Evolutionary conservation across 2,797 vertebrate genomes (phyloP), one percentile per base, ranked within the genome.

Genomic region (Neomorphus geoffroyi): DNA sequence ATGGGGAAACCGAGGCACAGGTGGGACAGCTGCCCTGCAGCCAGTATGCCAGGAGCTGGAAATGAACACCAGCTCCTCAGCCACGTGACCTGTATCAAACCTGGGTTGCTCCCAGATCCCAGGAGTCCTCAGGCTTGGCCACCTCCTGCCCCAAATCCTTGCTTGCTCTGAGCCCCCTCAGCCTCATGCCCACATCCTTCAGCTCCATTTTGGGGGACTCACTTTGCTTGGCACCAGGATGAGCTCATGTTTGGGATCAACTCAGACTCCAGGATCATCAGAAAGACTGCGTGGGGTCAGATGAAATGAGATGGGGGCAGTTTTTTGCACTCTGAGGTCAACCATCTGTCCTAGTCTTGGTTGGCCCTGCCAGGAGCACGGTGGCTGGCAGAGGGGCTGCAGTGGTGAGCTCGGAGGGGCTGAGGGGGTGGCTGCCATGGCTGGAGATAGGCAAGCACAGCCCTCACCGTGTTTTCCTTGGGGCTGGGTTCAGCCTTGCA

Each of bases 71-170:
- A 5, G 74, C 60, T 60, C 39, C 39, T 23, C 32, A 51, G 13
- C 24, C 53, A 5, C 8, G 41, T 66, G 9, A 4, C 26, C 22
- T 14, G 6, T 24, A 48, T 12, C 46, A 23, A 48, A 48, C 22
- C 45, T 17, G n/a, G 50, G 19, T 10, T 2, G 0, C n/a, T 60
- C 60, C 58, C 45, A 41, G 48, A 21, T 10, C 14, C 43, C 41
- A 9, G 32, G 62, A 57, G 72, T 24, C 58, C n/a, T 51, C 6
- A 5, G 21, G 37, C 18, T 73, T 48, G 71, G 53, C 53, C 24
- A 11, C 18, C 2, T 0, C 32, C 18, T 46, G 10, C 18, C 43
- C 18, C 35, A 4, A 0, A 11, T 13, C 73, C 32, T 6, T 2
- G 32, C 30, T 39, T 33, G 39, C 41, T 54, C 48, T 24, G 14